A percentile compares a stretch with the other conserved stretches of the same genome.
phyloP scores from a whole-genome alignment of 2,888 invertebrate genomes.

The Tanypteryx hageni region DNA sequence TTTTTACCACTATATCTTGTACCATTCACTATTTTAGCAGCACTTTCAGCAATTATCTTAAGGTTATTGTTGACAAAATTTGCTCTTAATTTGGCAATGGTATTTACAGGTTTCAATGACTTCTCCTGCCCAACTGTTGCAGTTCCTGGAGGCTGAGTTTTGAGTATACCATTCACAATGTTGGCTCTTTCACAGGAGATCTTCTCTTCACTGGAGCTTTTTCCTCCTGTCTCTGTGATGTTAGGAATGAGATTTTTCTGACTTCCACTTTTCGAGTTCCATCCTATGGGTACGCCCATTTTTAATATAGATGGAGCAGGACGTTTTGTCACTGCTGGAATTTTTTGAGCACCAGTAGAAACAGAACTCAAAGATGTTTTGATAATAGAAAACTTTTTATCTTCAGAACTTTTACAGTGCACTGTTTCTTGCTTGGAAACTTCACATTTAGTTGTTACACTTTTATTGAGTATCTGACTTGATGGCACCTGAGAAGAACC shows the following conservation, averaged over 20 bases:
- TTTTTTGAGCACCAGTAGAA: not conserved
- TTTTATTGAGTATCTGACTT: not conserved
- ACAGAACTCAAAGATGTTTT: not conserved
- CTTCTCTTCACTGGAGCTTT: constrained; percentile 39
- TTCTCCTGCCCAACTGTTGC: not conserved
- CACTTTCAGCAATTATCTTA: constrained; percentile 52
- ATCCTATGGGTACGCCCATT: constrained; percentile 41
- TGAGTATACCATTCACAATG: constrained; percentile 18
- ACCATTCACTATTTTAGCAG: constrained; percentile 55
- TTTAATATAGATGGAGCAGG: constrained; percentile 56
- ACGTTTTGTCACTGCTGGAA: not conserved
- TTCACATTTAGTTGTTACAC: not conserved
- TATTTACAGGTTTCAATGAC: constrained; percentile 46
- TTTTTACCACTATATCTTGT: constrained; percentile 46
- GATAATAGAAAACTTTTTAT: not conserved
- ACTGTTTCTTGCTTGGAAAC: not conserved
- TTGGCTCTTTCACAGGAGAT: constrained; percentile 7
- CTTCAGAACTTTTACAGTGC: not conserved
- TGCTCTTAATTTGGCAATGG: constrained; percentile 54
- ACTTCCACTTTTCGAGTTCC: constrained; percentile 21
- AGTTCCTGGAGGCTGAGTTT: constrained; percentile 12
- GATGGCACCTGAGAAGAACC: not conserved
- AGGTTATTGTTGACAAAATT: constrained; percentile 55
- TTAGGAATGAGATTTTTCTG: not conserved
- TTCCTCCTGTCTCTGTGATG: not conserved